A percentile compares a stretch with the other conserved stretches of the same genome.
Evolutionary conservation across 2,888 invertebrate species (phyloP).

Genomic region (Eupithecia exiguata): DNA sequence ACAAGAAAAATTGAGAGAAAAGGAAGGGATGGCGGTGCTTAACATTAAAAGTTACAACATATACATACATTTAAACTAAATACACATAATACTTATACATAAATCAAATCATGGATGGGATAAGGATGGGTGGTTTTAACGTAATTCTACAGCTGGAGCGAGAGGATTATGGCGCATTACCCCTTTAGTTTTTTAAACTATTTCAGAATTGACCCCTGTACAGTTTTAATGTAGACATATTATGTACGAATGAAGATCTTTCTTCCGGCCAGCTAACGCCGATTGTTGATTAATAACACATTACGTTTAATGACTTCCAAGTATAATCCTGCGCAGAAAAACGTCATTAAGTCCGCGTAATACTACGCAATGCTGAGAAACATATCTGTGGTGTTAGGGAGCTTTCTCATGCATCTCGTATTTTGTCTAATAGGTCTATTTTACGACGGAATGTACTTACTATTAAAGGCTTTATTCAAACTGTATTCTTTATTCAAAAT

Average conservation of each 20-base stretch:
- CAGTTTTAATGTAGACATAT: no score
- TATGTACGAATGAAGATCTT: not conserved
- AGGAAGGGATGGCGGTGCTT: no score
- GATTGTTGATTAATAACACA: not conserved
- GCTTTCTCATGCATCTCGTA: constrained; percentile 17
- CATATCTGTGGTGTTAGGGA: constrained; percentile 14
- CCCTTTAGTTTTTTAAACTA: no score
- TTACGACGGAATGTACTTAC: not conserved
- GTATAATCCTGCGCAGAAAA: constrained; percentile 30
- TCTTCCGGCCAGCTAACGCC: constrained; percentile 1
- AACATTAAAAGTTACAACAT: no score
- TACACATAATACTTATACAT: no score
- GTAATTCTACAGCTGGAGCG: no score
- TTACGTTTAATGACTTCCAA: constrained; percentile 23
- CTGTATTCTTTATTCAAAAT: not conserved
- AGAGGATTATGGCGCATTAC: no score
- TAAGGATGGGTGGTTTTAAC: no score
- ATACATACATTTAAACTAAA: no score
- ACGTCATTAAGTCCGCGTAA: constrained; percentile 40
- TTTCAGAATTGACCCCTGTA: no score
- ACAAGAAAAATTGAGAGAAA: no score
- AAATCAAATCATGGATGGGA: no score
- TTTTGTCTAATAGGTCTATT: not conserved
- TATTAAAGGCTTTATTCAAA: not conserved
- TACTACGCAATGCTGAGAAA: constrained; percentile 36